Conservation (phyloP, 2,888 invertebrate species). For the Phyllotreta cruciferae region DNA sequence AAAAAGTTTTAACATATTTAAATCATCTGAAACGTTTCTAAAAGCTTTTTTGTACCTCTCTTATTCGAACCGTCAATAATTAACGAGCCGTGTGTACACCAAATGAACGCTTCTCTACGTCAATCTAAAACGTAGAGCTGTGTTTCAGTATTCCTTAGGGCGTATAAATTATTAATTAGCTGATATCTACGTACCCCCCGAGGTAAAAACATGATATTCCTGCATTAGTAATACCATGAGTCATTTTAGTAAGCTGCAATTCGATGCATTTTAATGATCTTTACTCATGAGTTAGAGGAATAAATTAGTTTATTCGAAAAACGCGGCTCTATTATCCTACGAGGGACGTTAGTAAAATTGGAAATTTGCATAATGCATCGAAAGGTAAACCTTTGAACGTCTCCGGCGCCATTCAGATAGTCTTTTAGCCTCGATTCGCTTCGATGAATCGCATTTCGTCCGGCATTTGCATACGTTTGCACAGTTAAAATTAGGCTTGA, state of each 20-base stretch:
- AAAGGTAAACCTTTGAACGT: background rate
- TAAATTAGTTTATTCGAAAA: background rate
- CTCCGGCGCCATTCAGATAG: slow-evolving; percentile 5
- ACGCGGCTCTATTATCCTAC: background rate
- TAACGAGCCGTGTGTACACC: background rate
- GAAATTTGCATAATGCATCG: too few relatives aligned
- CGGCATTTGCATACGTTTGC: slow-evolving; percentile 33
- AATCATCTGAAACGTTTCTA: too few relatives aligned
- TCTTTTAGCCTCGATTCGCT: slow-evolving; percentile 10
- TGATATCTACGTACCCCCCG: slow-evolving; percentile 1
- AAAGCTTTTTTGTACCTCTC: too few relatives aligned
- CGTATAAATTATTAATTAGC: slow-evolving; percentile 23
- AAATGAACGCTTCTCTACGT: slow-evolving; percentile 2
- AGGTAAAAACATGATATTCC: slow-evolving; percentile 19
- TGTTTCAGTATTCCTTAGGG: slow-evolving; percentile 7
- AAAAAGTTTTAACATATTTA: too few relatives aligned
- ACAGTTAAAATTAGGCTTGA: slow-evolving; percentile 29
- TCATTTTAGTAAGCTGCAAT: slow-evolving; percentile 14
- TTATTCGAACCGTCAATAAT: slow-evolving; percentile 1
- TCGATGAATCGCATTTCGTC: slow-evolving; percentile 19
- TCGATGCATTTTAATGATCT: slow-evolving; percentile 17
- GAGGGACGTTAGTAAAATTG: too few relatives aligned
- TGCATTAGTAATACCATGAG: slow-evolving; percentile 20
- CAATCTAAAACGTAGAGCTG: slow-evolving; percentile 5
- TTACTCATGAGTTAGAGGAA: background rate